Base-by-base conservation (phyloP, 2,797 vertebrate species). In the Myripristis jacobus region DNA sequence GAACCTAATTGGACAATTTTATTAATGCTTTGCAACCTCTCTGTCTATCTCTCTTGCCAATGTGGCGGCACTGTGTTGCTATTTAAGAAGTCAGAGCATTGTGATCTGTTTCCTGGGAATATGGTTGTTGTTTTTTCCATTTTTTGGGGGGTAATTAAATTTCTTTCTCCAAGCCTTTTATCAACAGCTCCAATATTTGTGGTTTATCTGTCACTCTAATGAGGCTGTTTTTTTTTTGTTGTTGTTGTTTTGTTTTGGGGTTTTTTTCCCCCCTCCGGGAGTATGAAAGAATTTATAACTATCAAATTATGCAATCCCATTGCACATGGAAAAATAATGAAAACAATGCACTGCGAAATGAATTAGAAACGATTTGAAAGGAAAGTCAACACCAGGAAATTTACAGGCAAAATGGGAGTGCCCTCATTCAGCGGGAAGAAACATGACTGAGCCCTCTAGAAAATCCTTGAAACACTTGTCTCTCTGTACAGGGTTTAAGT, bases 151-250 rank as follows among this genome's bases (percentile, higher is more conserved):
- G 67, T 77, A 77, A 87, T 89, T 87, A 79, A 73, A 84, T 84
- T 60, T 82, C 50, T 83, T 73, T 82, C 74, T 75, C 57, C 72
- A 52, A 83, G 67, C 59, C 74, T 68, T 81, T 87, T 80, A 84
- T 89, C 85, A 85, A 61, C 65, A 53, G 47, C 63, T 86, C 41
- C 52, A 25, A 67, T 82, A 59, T 87, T 82, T 89, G 65, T 21
- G 6, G 66, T 86, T 88, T 83, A 91, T 87, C 85, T 86, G 85
- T 86, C 82, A 80, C 79, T 89, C 77, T 86, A 89, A 89, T 89
- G 75, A 89, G 87, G 51, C 52, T 44, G 58, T 43, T 53, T 55
- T n/a, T n/a, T n/a, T n/a, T n/a, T n/a, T n/a, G n/a, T n/a, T n/a
- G n/a, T n/a, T n/a, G n/a, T n/a, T n/a, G n/a, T n/a, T n/a, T n/a